phyloP scores from a whole-genome alignment of 2,888 invertebrate species.

The Ormyrus pomaceus region DNA sequence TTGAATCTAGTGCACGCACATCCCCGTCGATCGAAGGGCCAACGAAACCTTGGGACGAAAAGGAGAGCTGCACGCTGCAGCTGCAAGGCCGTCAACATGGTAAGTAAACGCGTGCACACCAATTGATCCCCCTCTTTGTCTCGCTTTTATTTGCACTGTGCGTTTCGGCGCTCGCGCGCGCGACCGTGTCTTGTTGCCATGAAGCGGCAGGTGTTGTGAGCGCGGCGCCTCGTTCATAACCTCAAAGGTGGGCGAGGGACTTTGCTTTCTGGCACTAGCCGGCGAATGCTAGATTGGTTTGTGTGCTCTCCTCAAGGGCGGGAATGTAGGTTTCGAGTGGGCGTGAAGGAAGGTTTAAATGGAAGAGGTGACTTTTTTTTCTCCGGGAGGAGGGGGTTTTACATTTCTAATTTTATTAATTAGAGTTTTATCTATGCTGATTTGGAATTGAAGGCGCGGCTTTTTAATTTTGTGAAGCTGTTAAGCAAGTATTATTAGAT shows the following conservation, averaged over 20 bases:
- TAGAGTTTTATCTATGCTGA: too few relatives aligned
- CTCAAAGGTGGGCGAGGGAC: conserved; percentile 20
- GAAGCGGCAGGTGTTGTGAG: not conserved
- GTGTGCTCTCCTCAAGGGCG: conserved; percentile 22
- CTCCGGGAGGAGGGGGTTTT: not conserved
- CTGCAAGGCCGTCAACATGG: not conserved
- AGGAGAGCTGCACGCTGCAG: not conserved
- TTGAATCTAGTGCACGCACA: not conserved
- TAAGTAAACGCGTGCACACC: not conserved
- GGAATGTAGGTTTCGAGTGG: conserved; percentile 16
- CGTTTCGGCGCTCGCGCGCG: too few relatives aligned
- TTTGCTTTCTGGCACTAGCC: not conserved
- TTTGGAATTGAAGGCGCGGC: too few relatives aligned
- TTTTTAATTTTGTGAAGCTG: too few relatives aligned
- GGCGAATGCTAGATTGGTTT: not conserved
- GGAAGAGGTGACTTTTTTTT: not conserved
- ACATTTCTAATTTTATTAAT: too few relatives aligned
- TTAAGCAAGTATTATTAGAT: too few relatives aligned
- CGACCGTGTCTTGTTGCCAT: too few relatives aligned
- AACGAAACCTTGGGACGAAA: too few relatives aligned
- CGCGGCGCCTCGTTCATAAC: conserved; percentile 26
- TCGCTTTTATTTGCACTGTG: too few relatives aligned
- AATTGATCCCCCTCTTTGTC: too few relatives aligned
- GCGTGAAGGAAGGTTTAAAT: not conserved
- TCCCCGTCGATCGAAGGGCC: not conserved